phyloP scores from a whole-genome alignment of 2,797 vertebrate species.

The Sebastes diaconus region DNA sequence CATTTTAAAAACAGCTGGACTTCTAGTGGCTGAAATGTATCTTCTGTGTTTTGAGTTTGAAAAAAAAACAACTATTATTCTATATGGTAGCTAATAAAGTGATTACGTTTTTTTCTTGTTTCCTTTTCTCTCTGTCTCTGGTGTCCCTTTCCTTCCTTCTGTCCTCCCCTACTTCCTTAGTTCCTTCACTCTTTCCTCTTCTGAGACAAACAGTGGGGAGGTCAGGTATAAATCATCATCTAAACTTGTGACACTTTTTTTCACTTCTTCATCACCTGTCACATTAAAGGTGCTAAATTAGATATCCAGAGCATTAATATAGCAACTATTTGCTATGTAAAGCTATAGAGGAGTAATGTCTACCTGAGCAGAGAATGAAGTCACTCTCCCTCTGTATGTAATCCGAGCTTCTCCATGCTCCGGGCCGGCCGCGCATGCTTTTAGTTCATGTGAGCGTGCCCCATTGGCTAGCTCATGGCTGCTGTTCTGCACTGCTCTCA shows the following conservation, averaged over 20 bases:
- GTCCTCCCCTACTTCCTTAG: background rate
- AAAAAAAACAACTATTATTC: slow-evolving; percentile 6
- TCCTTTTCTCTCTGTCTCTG: slow-evolving; percentile 44
- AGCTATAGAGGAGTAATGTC: too few relatives aligned
- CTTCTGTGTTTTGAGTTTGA: slow-evolving; percentile 46
- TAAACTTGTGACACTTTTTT: background rate
- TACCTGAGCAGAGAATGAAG: too few relatives aligned
- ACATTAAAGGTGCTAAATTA: background rate
- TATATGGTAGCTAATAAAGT: slow-evolving; percentile 58
- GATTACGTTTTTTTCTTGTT: slow-evolving; percentile 20
- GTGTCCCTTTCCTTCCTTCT: slow-evolving; percentile 28
- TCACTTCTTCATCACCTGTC: slow-evolving; percentile 10
- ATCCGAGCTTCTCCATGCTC: too few relatives aligned
- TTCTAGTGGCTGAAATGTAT: slow-evolving; percentile 11
- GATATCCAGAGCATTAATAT: too few relatives aligned
- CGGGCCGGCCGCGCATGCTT: too few relatives aligned
- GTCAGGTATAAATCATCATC: slow-evolving; percentile 42
- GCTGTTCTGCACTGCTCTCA: too few relatives aligned
- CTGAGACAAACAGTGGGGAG: slow-evolving; percentile 23
- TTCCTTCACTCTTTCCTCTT: slow-evolving; percentile 11
- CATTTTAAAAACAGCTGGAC: slow-evolving; percentile 5
- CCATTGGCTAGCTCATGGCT: too few relatives aligned
- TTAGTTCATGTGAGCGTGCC: too few relatives aligned
- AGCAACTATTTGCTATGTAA: too few relatives aligned
- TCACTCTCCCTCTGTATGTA: too few relatives aligned